Percentiles rank a stretch among this genome's conserved stretches.
phyloP scores from a whole-genome alignment of 2,888 invertebrate species.

The Lagria hirta region DNA sequence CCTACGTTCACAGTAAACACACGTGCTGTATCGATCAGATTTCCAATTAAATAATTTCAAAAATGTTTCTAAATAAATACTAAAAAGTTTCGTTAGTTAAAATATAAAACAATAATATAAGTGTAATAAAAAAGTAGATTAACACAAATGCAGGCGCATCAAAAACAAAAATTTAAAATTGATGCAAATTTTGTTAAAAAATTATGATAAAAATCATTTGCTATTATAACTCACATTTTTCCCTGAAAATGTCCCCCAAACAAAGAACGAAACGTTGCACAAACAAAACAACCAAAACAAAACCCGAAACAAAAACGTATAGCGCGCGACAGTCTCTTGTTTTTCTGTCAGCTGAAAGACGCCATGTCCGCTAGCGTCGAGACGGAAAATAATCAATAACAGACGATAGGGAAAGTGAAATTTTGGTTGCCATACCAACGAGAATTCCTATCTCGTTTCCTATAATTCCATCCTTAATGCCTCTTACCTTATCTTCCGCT shows the following conservation, averaged over 20 bases:
- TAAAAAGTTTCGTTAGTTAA: too few relatives aligned
- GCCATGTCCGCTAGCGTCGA: conserved; percentile 53
- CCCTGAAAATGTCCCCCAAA: conserved; percentile 38
- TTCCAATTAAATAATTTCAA: too few relatives aligned
- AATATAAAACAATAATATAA: too few relatives aligned
- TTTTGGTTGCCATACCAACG: conserved; percentile 50
- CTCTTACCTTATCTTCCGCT: conserved; percentile 89
- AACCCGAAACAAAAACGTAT: conserved; percentile 41
- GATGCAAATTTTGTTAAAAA: too few relatives aligned
- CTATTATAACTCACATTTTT: conserved; percentile 45
- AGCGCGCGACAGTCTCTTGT: conserved; percentile 41
- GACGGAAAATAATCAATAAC: conserved; percentile 56
- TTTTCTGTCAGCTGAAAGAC: conserved; percentile 55
- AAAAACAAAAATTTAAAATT: conserved; percentile 9
- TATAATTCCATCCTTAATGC: conserved; percentile 7
- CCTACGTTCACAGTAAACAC: too few relatives aligned
- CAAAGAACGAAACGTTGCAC: conserved; percentile 37
- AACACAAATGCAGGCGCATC: too few relatives aligned
- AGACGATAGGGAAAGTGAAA: conserved; percentile 52
- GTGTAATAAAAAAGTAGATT: too few relatives aligned
- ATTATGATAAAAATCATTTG: too few relatives aligned
- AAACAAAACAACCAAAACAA: conserved; percentile 44
- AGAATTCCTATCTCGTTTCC: conserved; percentile 17
- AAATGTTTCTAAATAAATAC: too few relatives aligned
- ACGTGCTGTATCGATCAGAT: too few relatives aligned